Base-by-base conservation (phyloP, 1,140 invertebrate genomes). In the Condylostylus longicornis region DNA sequence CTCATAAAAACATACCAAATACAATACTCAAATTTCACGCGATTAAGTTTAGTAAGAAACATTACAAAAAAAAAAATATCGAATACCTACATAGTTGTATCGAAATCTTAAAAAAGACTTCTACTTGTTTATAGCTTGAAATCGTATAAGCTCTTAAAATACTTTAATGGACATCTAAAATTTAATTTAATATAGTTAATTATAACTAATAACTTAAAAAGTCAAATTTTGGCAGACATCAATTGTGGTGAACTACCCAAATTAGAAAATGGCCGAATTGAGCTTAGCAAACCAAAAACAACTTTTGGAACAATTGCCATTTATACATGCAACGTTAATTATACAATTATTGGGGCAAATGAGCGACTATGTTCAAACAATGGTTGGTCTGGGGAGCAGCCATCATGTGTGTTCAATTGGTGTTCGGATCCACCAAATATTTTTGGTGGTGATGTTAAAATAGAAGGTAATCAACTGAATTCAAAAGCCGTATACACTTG, bases 401-500 rank as follows among this genome's bases (percentile, higher is more conserved):
- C 84, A 0, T 72, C 80, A 47, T 90, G 85, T 56, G 62, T 87
- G 17, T 82, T 84, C 43, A 80, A 85, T 50, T 85, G 81, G 78
- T 90, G 85, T 54, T 77, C 81, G 0, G 77, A 82, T 38, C 82
- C 83, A 4, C 77, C 75, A 18, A 62, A 68, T 35, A 75, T 86
- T 1, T 64, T 74, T 6, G 82, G 84, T 1, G 82, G 80, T n/a
- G 60, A 72, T 1, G 75, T 86, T 0, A 56, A 63, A 1, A 69
- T 71, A 1, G 71, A 68, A 8, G 82, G 83, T 18, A 74, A 73
- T 49, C 70, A 77, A 42, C 75, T 76, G 6, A 81, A 81, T 9
- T 82, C 82, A 5, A 75, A 73, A 1, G 81, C 82, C 1, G 77
- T 71, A 0, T 90, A 89, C 50, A 66, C 67, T 5, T 94, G 88